Evolutionary conservation across 2,888 invertebrate genomes (phyloP).

Genomic region (Plagodis dolabraria): DNA sequence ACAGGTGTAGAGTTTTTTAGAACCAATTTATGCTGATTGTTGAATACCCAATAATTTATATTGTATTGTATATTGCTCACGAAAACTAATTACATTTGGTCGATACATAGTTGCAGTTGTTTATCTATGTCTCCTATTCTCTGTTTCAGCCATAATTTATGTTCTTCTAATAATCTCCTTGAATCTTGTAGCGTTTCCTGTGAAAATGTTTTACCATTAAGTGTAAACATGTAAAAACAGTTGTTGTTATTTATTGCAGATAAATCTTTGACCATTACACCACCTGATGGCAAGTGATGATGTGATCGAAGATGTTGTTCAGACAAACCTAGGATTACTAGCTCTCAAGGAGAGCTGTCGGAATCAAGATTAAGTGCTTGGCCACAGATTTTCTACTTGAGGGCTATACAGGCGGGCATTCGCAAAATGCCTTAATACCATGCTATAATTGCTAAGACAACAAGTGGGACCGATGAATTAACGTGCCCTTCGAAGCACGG

Average conservation of each 20-base stretch:
- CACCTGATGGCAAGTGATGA: no score
- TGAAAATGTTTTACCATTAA: slow-evolving; percentile 7
- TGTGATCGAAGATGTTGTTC: no score
- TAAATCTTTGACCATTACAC: not conserved
- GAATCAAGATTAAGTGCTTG: no score
- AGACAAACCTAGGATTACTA: no score
- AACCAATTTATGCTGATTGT: slow-evolving; percentile 21
- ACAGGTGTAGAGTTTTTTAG: slow-evolving; percentile 12
- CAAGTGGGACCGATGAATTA: no score
- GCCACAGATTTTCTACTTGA: no score
- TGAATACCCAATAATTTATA: slow-evolving; percentile 17
- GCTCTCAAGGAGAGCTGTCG: no score
- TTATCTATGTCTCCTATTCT: slow-evolving; percentile 66
- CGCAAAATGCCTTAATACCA: no score
- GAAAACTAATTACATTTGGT: slow-evolving; percentile 55
- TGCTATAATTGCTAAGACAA: no score
- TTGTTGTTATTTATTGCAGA: not conserved
- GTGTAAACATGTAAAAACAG: not conserved
- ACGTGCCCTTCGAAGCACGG: no score
- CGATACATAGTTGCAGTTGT: slow-evolving; percentile 66
- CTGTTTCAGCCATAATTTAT: slow-evolving; percentile 62
- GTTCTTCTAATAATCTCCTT: slow-evolving; percentile 58
- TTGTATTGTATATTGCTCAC: slow-evolving; percentile 23
- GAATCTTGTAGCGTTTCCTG: slow-evolving; percentile 59
- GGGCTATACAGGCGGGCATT: no score